Conservation (phyloP, 2,113 vertebrate genomes). For the Arizona elegans region DNA sequence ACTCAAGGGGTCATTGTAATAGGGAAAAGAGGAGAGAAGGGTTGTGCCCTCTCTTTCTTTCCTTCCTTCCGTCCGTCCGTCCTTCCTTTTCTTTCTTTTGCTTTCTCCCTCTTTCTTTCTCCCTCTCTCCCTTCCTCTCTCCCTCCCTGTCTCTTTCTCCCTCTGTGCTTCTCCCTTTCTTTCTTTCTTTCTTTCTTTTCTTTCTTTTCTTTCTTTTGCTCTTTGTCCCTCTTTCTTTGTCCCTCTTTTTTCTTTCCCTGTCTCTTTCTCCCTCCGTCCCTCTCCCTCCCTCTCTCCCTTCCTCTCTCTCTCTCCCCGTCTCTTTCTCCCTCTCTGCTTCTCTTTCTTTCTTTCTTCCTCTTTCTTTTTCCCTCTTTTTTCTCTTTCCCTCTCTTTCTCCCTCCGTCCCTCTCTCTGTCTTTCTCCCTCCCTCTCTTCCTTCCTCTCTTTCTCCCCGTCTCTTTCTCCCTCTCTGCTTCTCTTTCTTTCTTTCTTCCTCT, state of each 20-base stretch:
- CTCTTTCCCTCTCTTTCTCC: not conserved
- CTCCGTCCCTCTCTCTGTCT: not conserved
- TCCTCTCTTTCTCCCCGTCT: no score
- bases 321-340: no score
- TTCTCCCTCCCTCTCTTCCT: no score
- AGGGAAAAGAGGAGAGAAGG: not conserved
- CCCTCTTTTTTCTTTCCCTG: rapidly evolving
- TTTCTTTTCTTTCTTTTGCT: no score
- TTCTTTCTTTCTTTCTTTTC: rapidly evolving
- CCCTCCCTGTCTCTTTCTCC: not conserved
- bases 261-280: not conserved
- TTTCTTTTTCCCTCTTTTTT: not conserved
- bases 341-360: not conserved
- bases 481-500: no score
- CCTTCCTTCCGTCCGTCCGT: not conserved
- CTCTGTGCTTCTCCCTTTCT: no score
- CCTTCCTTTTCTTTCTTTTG: not conserved
- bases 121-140: not conserved
- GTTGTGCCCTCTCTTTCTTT: not conserved
- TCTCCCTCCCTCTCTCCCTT: not conserved
- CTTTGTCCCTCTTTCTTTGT: no score
- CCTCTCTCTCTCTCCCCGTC: not conserved
- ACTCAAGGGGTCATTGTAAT: not conserved
- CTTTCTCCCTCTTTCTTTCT: not conserved
- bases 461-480: rapidly evolving